A percentile compares a stretch with the other conserved stretches of the same genome.
Evolutionary conservation across 2,888 invertebrate genomes (phyloP).

Genomic region (Drosophila nigritarsus): DNA sequence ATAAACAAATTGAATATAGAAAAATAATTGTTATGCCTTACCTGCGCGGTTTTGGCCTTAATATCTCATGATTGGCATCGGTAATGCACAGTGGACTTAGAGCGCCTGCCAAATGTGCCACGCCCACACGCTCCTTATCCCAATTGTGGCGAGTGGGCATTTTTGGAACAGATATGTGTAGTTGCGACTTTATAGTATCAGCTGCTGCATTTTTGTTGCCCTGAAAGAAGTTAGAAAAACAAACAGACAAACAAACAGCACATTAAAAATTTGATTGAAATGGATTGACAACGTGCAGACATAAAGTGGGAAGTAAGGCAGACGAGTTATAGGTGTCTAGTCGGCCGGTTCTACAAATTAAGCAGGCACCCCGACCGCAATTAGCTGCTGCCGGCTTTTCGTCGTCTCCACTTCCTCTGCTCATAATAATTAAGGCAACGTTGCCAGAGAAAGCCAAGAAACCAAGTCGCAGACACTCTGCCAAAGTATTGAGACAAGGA

Average conservation of each 20-base stretch:
- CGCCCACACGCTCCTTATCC: constrained; percentile 85
- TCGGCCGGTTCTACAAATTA: constrained; percentile 54
- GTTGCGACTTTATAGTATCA: constrained; percentile 28
- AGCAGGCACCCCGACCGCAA: constrained; percentile 59
- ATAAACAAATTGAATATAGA: background rate
- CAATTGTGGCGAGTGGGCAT: constrained; percentile 84
- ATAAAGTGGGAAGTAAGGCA: constrained; percentile 30
- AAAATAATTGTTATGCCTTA: constrained; percentile 82
- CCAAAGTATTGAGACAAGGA: constrained; percentile 27
- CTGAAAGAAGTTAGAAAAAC: constrained; percentile 18
- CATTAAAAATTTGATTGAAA: constrained; percentile 27
- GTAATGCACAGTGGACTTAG: constrained; percentile 89
- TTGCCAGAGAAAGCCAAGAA: constrained; percentile 64
- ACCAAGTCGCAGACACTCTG: constrained; percentile 26
- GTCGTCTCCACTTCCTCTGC: constrained; percentile 72
- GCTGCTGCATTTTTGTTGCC: constrained; percentile 42
- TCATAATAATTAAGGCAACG: constrained; percentile 78
- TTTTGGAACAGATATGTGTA: constrained; percentile 30
- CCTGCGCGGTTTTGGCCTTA: constrained; percentile 94
- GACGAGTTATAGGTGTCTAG: constrained; percentile 33
- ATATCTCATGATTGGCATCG: constrained; percentile 93
- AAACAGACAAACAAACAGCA: constrained; percentile 15
- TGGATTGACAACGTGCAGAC: constrained; percentile 30
- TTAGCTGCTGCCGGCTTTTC: constrained; percentile 65
- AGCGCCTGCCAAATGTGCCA: constrained; percentile 88